Conservation (phyloP, 2,113 vertebrate genomes). For the Chroicocephalus ridibundus region DNA sequence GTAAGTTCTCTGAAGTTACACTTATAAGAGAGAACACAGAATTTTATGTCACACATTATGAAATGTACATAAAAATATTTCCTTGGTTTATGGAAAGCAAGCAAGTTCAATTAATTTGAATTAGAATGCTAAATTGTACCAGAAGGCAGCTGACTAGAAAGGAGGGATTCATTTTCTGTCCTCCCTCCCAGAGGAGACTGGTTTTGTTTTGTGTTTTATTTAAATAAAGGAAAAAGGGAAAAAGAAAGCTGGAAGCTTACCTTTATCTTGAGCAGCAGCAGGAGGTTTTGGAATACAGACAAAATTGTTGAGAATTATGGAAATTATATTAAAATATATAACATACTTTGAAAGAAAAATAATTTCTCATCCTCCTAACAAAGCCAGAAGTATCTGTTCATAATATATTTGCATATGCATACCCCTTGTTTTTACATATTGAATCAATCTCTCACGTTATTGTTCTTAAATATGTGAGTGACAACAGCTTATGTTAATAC, state of each 20-base stretch:
- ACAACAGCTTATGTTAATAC: neutral
- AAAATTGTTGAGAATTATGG: neutral
- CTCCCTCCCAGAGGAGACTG: neutral
- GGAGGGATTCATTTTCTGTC: neutral
- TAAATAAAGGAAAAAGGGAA: neutral
- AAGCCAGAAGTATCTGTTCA: neutral
- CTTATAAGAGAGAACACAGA: neutral
- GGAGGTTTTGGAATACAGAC: neutral
- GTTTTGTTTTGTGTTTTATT: neutral
- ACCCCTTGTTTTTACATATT: neutral
- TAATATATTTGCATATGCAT: neutral
- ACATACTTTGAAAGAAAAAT: neutral
- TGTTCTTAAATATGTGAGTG: neutral
- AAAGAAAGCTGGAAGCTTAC: neutral
- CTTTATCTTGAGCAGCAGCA: constrained; percentile 26
- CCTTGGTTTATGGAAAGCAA: neutral
- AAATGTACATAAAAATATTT: neutral
- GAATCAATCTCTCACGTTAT: neutral
- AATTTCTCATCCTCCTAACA: neutral
- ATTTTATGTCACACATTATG: neutral
- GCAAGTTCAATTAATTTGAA: neutral
- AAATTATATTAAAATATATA: neutral
- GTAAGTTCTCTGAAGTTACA: neutral
- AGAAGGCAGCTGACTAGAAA: neutral
- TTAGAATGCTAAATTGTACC: neutral